phyloP scores from a whole-genome alignment of 2,797 vertebrate genomes.

The Semaprochilodus insignis region DNA sequence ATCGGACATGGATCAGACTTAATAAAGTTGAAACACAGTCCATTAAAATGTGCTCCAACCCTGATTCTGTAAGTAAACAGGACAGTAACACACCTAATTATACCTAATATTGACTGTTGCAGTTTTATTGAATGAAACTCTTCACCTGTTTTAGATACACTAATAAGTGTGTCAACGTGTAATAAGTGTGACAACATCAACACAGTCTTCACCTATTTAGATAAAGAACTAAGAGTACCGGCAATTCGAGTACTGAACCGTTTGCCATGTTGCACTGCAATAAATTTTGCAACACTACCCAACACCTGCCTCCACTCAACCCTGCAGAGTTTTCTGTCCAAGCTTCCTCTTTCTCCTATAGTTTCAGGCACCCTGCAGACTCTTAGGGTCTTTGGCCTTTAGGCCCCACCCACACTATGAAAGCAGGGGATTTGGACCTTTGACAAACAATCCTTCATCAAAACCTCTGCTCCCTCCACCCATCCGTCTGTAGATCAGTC shows the following conservation, averaged over 20 bases:
- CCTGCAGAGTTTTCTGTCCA: slow-evolving; percentile 84
- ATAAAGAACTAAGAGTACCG: background rate
- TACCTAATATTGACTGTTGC: no score
- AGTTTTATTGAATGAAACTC: no score
- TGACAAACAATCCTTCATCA: slow-evolving; percentile 55
- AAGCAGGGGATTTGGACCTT: slow-evolving; percentile 50
- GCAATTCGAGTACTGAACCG: background rate
- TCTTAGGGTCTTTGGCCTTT: slow-evolving; percentile 44
- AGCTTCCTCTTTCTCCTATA: slow-evolving; percentile 72
- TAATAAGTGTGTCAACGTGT: no score
- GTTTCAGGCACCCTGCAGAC: slow-evolving; percentile 51
- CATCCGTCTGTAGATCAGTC: slow-evolving; percentile 49
- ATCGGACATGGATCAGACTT: no score
- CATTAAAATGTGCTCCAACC: no score
- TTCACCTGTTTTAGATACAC: no score
- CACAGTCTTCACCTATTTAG: background rate
- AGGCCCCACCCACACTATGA: slow-evolving; percentile 44
- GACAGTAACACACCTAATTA: no score
- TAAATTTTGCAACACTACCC: slow-evolving; percentile 34
- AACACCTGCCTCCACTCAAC: slow-evolving; percentile 86
- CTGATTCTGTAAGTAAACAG: no score
- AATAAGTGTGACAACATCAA: no score
- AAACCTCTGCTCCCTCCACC: slow-evolving; percentile 46
- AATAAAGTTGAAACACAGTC: no score
- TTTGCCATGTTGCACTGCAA: background rate